These are phyloP conservation scores for Drosophila histrio DNA, from an alignment of 2,888 invertebrate genomes.

Conservation along the genomic window DNA sequence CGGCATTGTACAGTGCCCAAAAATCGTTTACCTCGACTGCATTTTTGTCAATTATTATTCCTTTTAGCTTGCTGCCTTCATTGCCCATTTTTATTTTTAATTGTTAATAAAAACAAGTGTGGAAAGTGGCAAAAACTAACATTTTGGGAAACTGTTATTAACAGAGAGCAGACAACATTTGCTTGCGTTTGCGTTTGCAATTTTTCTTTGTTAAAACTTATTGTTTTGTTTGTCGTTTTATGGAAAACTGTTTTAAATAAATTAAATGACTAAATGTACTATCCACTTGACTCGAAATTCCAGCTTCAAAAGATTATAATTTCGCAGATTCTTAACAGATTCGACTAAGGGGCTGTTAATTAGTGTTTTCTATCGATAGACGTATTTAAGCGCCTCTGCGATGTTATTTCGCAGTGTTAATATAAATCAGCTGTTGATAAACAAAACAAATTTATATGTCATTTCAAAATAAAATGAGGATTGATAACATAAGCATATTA, in stretches of 20 bases:
- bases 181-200: not conserved
- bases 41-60: constrained; percentile 89
- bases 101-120: constrained; percentile 15
- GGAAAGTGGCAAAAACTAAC: constrained; percentile 20
- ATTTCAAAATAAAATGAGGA: too few species aligned
- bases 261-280: not conserved
- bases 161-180: not conserved
- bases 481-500: too few species aligned
- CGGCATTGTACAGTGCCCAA: constrained; percentile 88
- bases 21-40: constrained; percentile 91
- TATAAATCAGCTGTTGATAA: too few species aligned
- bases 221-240: not conserved
- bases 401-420: too few species aligned
- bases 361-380: too few species aligned
- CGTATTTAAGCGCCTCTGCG: too few species aligned
- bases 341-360: too few species aligned
- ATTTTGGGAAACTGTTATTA: constrained; percentile 25
- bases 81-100: constrained; percentile 88
- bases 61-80: constrained; percentile 89
- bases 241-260: not conserved
- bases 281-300: too few species aligned
- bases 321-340: too few species aligned
- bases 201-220: not conserved
- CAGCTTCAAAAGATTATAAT: too few species aligned
- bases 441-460: too few species aligned